A percentile compares a stretch with the other conserved stretches of the same genome.
These are phyloP conservation scores for Cromileptes altivelis DNA, from an alignment of 2,113 vertebrate genomes.

Conservation along the genomic window DNA sequence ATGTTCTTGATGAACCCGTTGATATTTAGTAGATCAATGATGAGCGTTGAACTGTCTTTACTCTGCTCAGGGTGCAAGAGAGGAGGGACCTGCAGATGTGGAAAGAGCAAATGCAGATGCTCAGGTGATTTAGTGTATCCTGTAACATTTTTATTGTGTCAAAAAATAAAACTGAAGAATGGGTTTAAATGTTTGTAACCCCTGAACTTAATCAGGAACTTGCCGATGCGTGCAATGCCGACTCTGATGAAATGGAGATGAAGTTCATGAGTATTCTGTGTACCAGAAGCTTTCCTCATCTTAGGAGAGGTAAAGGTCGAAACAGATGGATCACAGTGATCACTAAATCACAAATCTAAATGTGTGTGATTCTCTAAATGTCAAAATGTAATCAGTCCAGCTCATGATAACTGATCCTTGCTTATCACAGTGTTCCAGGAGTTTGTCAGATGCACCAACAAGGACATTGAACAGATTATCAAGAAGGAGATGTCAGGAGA, in stretches of 20 bases:
- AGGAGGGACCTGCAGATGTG: constrained; percentile 88
- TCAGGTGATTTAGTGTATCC: constrained; percentile 84
- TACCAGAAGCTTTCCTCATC: constrained; percentile 94
- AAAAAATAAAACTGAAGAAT: not conserved
- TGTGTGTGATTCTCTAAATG: not conserved
- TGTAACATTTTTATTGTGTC: not conserved
- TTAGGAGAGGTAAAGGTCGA: constrained; percentile 89
- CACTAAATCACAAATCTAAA: not conserved
- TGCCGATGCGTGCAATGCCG: constrained; percentile 89
- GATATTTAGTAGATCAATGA: not conserved
- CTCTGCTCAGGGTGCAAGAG: constrained; percentile 90
- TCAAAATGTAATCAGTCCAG: not conserved
- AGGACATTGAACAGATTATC: constrained; percentile 95
- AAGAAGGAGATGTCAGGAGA: constrained; percentile 97
- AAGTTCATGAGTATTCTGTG: constrained; percentile 96
- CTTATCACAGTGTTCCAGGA: constrained; percentile 93
- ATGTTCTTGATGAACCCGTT: not conserved
- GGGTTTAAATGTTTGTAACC: constrained; percentile 16
- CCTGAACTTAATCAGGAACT: constrained; percentile 86
- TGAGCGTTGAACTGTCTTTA: not conserved
- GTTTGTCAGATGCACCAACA: constrained; percentile 93
- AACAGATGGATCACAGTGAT: not conserved
- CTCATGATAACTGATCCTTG: not conserved
- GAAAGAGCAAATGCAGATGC: constrained; percentile 89
- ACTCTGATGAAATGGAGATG: constrained; percentile 91